Conservation (phyloP, 2,888 invertebrate genomes). For the Drosophila neutralis region DNA sequence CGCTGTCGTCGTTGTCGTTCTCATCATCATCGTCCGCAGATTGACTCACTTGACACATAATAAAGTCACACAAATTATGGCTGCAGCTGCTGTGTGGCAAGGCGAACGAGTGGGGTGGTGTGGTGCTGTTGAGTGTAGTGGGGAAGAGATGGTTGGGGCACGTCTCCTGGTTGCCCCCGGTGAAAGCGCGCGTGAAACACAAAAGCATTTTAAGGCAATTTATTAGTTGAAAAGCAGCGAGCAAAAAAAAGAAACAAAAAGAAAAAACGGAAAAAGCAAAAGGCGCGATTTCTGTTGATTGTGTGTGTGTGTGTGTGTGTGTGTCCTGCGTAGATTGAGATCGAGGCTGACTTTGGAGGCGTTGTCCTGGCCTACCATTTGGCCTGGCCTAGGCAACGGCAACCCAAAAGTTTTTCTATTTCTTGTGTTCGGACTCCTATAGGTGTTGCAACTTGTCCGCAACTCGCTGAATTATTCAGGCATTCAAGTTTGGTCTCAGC, state of each 20-base stretch:
- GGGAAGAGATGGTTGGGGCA: not conserved
- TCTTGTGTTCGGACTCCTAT: constrained; percentile 8
- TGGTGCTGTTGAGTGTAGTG: not conserved
- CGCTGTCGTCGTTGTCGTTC: not conserved
- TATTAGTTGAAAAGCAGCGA: constrained; percentile 65
- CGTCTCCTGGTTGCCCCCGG: constrained; percentile 55
- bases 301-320: not conserved
- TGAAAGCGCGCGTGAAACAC: constrained; percentile 75
- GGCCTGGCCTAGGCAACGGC: constrained; percentile 21
- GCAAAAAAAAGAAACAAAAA: constrained; percentile 12
- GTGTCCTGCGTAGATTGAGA: constrained; percentile 7
- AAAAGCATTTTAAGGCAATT: constrained; percentile 77
- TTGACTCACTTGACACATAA: constrained; percentile 80
- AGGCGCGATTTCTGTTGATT: constrained; percentile 42
- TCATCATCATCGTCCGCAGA: constrained; percentile 64
- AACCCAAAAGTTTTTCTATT: constrained; percentile 30
- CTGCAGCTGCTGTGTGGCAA: constrained; percentile 55
- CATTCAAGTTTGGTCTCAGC: constrained; percentile 42
- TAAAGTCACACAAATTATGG: constrained; percentile 78
- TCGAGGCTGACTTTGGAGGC: constrained; percentile 46
- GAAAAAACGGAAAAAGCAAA: constrained; percentile 39
- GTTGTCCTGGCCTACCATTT: constrained; percentile 22
- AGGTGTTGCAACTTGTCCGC: constrained; percentile 74
- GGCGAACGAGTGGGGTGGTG: not conserved
- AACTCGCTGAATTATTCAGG: constrained; percentile 77